Conservation (phyloP, 2,797 vertebrate genomes). For the Strix occidentalis region DNA sequence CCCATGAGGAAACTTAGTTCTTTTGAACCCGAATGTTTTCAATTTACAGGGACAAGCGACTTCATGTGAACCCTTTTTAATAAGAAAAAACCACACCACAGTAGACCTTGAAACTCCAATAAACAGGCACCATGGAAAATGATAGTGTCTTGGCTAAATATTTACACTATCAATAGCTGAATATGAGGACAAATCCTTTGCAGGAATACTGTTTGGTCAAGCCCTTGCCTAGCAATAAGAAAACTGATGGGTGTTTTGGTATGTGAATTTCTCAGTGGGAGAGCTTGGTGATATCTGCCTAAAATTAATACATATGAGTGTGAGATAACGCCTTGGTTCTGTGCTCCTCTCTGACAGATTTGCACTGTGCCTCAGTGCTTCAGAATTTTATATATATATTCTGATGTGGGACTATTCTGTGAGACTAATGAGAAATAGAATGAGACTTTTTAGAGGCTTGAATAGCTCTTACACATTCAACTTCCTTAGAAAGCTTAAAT, state of each 20-base stretch:
- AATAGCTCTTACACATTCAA: neutral
- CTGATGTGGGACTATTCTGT: neutral
- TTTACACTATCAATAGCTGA: constrained; percentile 24
- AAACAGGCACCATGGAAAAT: constrained; percentile 19
- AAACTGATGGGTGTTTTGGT: constrained; percentile 28
- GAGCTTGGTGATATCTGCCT: neutral
- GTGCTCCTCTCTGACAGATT: neutral
- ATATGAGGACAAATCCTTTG: neutral
- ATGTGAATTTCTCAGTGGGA: neutral
- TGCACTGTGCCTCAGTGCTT: neutral
- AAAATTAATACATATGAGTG: neutral
- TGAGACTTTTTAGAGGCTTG: neutral
- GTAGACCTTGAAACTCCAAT: constrained; percentile 5
- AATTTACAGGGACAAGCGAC: constrained; percentile 44
- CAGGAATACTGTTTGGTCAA: constrained; percentile 44
- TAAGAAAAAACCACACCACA: neutral
- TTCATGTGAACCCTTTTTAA: constrained; percentile 12
- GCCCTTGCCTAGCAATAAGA: constrained; percentile 11
- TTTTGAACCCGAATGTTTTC: constrained; percentile 55
- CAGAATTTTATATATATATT: neutral
- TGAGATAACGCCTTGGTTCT: constrained; percentile 23
- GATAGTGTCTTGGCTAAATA: constrained; percentile 33
- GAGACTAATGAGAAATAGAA: neutral
- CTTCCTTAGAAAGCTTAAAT: neutral
- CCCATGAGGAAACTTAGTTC: constrained; percentile 47